A percentile compares a stretch with the other conserved stretches of the same genome.
Evolutionary conservation across 2,888 invertebrate genomes (phyloP).

Genomic region (Arctia plantaginis): DNA sequence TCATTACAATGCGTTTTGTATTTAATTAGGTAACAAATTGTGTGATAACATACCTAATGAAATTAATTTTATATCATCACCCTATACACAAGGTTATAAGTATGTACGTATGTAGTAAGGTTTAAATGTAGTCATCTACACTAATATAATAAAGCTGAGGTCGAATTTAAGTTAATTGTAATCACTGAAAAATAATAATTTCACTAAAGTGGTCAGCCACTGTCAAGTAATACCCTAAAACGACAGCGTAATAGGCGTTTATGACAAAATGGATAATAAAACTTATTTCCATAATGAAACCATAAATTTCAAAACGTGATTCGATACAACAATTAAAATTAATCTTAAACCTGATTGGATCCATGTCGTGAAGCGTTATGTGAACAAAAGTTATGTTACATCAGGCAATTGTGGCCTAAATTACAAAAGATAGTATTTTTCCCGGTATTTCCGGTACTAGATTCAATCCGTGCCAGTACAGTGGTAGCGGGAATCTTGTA

Average conservation of each 20-base stretch:
- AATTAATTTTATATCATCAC: background rate
- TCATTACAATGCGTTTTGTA: conserved; percentile 27
- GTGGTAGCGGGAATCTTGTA: background rate
- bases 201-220: background rate
- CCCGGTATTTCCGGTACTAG: background rate
- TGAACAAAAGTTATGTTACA: background rate
- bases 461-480: background rate
- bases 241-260: background rate
- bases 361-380: conserved; percentile 15
- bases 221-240: background rate
- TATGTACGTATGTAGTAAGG: background rate
- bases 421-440: background rate
- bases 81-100: no score
- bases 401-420: background rate
- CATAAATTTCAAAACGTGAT: conserved; percentile 23
- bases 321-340: conserved; percentile 27
- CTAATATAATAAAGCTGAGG: background rate
- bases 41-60: background rate
- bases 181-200: background rate
- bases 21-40: background rate
- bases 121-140: no score
- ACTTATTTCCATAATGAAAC: conserved; percentile 25
- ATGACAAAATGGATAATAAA: conserved; percentile 16
- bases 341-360: conserved; percentile 27
- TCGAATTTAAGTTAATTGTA: background rate